These are phyloP conservation scores for Vireo altiloquus DNA, from an alignment of 2,113 vertebrate species.

Conservation along the genomic window DNA sequence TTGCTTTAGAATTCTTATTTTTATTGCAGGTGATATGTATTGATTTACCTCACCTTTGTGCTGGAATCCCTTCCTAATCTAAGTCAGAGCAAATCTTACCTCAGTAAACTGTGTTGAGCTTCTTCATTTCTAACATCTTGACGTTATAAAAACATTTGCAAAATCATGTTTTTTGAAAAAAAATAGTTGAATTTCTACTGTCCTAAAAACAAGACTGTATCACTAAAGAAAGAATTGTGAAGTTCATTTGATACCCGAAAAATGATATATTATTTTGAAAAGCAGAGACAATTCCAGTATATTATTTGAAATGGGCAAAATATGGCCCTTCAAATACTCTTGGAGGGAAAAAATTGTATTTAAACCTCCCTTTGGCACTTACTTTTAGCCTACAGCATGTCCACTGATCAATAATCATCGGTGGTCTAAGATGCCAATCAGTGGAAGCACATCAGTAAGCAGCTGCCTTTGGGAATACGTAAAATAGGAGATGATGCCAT, in stretches of 20 bases:
- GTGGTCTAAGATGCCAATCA: accelerated
- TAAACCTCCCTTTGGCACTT: not conserved
- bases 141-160: not conserved
- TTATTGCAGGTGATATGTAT: not conserved
- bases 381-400: not conserved
- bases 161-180: not conserved
- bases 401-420: not conserved
- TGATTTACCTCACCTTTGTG: not conserved
- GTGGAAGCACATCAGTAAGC: not conserved
- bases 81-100: not conserved
- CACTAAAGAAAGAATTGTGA: not conserved
- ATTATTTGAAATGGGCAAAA: not conserved
- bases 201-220: not conserved
- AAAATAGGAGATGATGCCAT: accelerated
- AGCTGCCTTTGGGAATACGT: accelerated
- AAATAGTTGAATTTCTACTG: not conserved
- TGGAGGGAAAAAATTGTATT: not conserved
- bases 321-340: not conserved
- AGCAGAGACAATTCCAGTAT: not conserved
- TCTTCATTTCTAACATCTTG: not conserved
- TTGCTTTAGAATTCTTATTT: not conserved
- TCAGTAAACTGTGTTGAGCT: not conserved
- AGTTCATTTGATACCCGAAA: not conserved
- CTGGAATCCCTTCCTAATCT: not conserved
- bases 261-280: not conserved